Percentiles rank a stretch among this genome's conserved stretches.
Conservation (phyloP, 2,113 vertebrate genomes). For the Seriola aureovittata region DNA sequence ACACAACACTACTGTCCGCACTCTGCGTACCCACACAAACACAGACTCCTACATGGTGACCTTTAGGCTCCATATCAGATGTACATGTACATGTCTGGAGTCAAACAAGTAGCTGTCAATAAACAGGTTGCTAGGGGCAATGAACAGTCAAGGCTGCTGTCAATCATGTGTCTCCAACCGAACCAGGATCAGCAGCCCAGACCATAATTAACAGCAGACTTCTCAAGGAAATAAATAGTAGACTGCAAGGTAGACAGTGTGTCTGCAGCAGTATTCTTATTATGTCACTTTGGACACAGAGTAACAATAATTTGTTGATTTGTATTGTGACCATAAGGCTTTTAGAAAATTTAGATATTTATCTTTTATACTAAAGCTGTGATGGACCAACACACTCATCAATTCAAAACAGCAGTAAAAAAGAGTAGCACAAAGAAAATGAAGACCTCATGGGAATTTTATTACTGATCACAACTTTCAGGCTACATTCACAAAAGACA, state of each 20-base stretch:
- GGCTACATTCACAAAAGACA: too few relatives aligned
- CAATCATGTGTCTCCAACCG: slow-evolving; percentile 28
- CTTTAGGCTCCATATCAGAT: slow-evolving; percentile 33
- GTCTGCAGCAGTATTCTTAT: slow-evolving; percentile 3
- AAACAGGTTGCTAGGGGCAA: slow-evolving; percentile 21
- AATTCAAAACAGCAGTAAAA: too few relatives aligned
- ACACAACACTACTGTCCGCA: background rate
- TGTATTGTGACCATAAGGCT: background rate
- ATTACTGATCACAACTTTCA: too few relatives aligned
- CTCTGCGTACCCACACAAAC: background rate
- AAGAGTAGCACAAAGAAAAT: too few relatives aligned
- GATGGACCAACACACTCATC: too few relatives aligned
- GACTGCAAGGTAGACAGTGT: slow-evolving; percentile 1
- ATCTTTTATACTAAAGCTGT: too few relatives aligned
- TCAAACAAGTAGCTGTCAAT: slow-evolving; percentile 54
- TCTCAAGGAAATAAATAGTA: slow-evolving; percentile 22
- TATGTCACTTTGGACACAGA: background rate
- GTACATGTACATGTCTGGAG: slow-evolving; percentile 18
- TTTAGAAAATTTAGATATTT: background rate
- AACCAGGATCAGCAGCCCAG: slow-evolving; percentile 12
- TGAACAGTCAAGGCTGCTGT: slow-evolving; percentile 28
- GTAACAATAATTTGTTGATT: background rate
- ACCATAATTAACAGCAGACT: slow-evolving; percentile 31
- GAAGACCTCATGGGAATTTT: too few relatives aligned
- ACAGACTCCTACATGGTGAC: slow-evolving; percentile 53